Evolutionary conservation across 2,113 vertebrate species (phyloP).

Genomic region (Nematolebias whitei): DNA sequence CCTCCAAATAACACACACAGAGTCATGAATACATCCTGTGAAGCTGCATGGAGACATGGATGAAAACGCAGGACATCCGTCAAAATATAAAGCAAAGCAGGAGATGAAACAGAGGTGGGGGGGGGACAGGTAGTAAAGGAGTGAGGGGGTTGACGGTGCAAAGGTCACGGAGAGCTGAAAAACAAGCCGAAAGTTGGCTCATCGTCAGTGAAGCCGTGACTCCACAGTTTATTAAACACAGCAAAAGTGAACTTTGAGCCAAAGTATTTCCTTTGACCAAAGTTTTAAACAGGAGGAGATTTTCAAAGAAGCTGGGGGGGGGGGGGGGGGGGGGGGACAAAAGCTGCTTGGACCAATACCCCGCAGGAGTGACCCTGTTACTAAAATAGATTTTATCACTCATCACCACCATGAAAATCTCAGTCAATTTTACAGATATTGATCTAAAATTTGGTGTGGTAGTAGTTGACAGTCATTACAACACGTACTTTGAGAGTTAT

Average conservation of each 20-base stretch:
- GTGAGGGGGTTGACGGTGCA: conserved; percentile 25
- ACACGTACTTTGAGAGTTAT: too few relatives aligned
- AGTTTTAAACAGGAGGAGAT: conserved; percentile 29
- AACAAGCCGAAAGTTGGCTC: conserved; percentile 74
- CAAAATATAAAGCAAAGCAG: conserved; percentile 74
- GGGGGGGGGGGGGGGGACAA: conserved; percentile 2
- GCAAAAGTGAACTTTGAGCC: conserved; percentile 44
- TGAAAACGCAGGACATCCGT: conserved; percentile 83
- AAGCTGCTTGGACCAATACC: rapidly evolving
- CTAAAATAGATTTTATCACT: neutral
- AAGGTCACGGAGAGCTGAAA: conserved; percentile 58
- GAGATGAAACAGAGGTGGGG: conserved; percentile 36
- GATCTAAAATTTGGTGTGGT: too few relatives aligned
- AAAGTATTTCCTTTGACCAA: conserved; percentile 55
- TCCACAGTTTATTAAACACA: conserved; percentile 31
- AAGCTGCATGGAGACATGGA: conserved; percentile 67
- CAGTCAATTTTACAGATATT: too few relatives aligned
- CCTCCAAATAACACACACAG: neutral
- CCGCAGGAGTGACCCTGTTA: neutral
- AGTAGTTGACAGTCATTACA: too few relatives aligned
- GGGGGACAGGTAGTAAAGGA: conserved; percentile 26
- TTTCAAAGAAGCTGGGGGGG: neutral
- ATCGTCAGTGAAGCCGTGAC: conserved; percentile 25
- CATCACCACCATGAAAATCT: too few relatives aligned
- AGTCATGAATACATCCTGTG: conserved; percentile 63